Conservation (phyloP, 2,797 vertebrate species). For the Fistularia commersonii region DNA sequence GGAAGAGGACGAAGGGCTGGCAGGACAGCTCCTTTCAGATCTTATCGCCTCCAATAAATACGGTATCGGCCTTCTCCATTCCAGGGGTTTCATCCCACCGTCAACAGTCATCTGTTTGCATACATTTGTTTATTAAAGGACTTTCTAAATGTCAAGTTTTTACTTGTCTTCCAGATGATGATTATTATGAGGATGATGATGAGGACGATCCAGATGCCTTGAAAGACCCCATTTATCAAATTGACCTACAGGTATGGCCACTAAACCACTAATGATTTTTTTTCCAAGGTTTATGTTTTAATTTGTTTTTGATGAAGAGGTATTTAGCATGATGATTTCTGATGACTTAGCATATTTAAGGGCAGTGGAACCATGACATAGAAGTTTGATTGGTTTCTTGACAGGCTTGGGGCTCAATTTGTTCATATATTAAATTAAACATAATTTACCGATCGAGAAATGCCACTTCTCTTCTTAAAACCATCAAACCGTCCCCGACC, state of each 20-base stretch:
- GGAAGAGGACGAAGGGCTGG: conserved; percentile 84
- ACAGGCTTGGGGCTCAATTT: no score
- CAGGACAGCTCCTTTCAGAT: conserved; percentile 94
- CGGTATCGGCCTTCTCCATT: conserved; percentile 64
- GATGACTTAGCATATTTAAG: no score
- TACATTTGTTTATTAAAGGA: not conserved
- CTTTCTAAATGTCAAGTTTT: not conserved
- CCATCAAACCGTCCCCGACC: no score
- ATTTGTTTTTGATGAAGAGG: not conserved
- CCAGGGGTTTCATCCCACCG: not conserved
- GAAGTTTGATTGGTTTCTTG: no score
- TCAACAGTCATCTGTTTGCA: no score
- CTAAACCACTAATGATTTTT: not conserved
- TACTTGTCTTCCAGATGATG: conserved; percentile 81
- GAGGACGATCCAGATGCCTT: conserved; percentile 96
- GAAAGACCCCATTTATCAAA: conserved; percentile 96
- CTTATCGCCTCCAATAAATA: conserved; percentile 96
- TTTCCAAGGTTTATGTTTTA: not conserved
- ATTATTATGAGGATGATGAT: conserved; percentile 96
- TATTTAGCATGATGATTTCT: no score
- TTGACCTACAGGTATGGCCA: conserved; percentile 89
- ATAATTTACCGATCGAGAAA: no score
- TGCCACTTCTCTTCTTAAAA: no score
- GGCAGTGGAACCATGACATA: no score
- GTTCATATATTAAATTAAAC: no score